Conservation (phyloP, 2,113 vertebrate species). For the Pseudorasbora parva region DNA sequence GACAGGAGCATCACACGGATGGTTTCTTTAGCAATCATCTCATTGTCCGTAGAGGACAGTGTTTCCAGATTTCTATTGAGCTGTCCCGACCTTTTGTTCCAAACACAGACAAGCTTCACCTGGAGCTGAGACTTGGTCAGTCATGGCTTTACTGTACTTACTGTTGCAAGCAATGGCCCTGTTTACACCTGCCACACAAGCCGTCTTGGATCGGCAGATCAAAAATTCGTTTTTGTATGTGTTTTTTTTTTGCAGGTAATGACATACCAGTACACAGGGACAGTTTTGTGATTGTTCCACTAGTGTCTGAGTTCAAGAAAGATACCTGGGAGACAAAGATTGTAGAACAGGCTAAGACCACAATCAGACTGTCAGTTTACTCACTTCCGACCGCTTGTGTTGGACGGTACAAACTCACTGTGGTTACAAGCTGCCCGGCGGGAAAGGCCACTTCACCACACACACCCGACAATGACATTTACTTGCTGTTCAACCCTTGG, state of each 20-base stretch:
- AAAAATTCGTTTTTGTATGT: not conserved
- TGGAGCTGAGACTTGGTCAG: conserved; percentile 81
- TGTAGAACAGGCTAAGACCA: conserved; percentile 65
- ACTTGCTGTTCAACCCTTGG: conserved; percentile 89
- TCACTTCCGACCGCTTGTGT: conserved; percentile 77
- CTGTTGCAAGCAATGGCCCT: not conserved
- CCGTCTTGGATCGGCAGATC: not conserved
- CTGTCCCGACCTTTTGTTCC: conserved; percentile 76
- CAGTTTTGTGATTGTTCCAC: not conserved
- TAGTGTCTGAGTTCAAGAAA: not conserved
- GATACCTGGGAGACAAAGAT: conserved; percentile 64
- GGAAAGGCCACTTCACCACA: conserved; percentile 68
- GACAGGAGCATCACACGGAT: conserved; percentile 78
- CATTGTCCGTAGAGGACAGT: conserved; percentile 83
- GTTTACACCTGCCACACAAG: not conserved
- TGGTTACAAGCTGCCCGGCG: conserved; percentile 67
- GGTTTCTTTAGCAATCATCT: conserved; percentile 74
- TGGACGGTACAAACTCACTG: conserved; percentile 80
- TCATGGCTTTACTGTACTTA: not conserved
- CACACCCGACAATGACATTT: conserved; percentile 71
- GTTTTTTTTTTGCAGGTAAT: conserved; percentile 26
- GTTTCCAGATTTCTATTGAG: conserved; percentile 76
- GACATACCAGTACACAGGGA: not conserved
- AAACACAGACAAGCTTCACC: conserved; percentile 69
- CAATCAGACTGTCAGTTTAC: conserved; percentile 73